phyloP scores from a whole-genome alignment of 2,113 vertebrate genomes.

The Xyliphius kryptos region DNA sequence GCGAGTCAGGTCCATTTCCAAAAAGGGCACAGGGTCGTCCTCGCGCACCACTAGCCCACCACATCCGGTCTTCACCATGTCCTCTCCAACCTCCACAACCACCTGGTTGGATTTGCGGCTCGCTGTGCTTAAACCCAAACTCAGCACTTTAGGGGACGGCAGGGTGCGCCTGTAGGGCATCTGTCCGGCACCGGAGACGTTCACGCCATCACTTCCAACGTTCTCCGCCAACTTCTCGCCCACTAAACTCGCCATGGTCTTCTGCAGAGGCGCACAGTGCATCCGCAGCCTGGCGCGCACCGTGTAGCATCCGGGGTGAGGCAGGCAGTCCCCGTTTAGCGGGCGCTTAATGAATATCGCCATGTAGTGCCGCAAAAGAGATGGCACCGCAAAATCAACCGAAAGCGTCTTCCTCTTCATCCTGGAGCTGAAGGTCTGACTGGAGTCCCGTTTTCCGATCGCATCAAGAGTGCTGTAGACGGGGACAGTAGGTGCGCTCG shows the following conservation, averaged over 20 bases:
- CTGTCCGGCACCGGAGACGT: constrained; percentile 55
- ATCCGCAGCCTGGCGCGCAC: constrained; percentile 74
- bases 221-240: constrained; percentile 48
- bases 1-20: constrained; percentile 85
- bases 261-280: constrained; percentile 77
- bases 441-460: constrained; percentile 59
- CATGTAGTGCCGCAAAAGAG: constrained; percentile 83
- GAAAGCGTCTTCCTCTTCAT: constrained; percentile 84
- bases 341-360: constrained; percentile 76
- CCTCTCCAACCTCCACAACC: constrained; percentile 83
- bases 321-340: constrained; percentile 62
- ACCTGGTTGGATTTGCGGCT: constrained; percentile 85
- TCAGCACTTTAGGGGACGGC: constrained; percentile 81
- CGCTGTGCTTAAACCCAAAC: constrained; percentile 72
- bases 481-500: constrained; percentile 49
- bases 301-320: constrained; percentile 59
- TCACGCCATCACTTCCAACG: constrained; percentile 36
- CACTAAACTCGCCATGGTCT: constrained; percentile 58
- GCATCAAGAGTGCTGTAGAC: constrained; percentile 48
- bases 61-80: constrained; percentile 74
- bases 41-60: constrained; percentile 62
- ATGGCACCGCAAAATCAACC: constrained; percentile 88
- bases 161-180: constrained; percentile 53
- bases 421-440: constrained; percentile 71
- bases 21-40: constrained; percentile 56